These are phyloP conservation scores for Arvicanthis niloticus DNA, from an alignment of 2,113 vertebrate species.

Conservation along the genomic window DNA sequence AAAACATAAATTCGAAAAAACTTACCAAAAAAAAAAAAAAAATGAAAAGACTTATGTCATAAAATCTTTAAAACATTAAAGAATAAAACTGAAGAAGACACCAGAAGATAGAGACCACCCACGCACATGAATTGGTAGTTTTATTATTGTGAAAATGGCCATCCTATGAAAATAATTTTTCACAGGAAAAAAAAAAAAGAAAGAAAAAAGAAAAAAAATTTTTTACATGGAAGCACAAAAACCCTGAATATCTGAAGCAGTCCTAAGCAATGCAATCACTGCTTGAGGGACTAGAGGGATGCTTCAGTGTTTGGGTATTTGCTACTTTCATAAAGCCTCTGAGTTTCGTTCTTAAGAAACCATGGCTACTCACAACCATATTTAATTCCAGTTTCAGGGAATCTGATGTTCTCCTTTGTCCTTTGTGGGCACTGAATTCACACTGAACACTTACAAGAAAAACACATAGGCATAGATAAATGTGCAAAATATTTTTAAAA, in stretches of 20 bases:
- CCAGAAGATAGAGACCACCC: not conserved
- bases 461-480: not conserved
- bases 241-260: not conserved
- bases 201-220: too few relatives aligned
- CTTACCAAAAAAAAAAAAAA: not conserved
- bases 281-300: not conserved
- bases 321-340: not conserved
- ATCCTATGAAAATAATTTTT: not conserved
- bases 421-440: not conserved
- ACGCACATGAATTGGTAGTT: not conserved
- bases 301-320: not conserved
- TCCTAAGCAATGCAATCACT: not conserved
- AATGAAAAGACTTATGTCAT: not conserved
- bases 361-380: not conserved
- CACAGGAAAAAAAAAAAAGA: not conserved
- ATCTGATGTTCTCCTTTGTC: not conserved
- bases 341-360: not conserved
- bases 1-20: not conserved
- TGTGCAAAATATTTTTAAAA: not conserved
- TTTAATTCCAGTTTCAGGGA: not conserved
- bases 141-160: not conserved
- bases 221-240: not conserved
- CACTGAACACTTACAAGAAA: not conserved
- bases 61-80: not conserved
- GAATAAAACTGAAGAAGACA: not conserved